Evolutionary conservation across 2,113 vertebrate species (phyloP).

Genomic region (Hystrix cristata): DNA sequence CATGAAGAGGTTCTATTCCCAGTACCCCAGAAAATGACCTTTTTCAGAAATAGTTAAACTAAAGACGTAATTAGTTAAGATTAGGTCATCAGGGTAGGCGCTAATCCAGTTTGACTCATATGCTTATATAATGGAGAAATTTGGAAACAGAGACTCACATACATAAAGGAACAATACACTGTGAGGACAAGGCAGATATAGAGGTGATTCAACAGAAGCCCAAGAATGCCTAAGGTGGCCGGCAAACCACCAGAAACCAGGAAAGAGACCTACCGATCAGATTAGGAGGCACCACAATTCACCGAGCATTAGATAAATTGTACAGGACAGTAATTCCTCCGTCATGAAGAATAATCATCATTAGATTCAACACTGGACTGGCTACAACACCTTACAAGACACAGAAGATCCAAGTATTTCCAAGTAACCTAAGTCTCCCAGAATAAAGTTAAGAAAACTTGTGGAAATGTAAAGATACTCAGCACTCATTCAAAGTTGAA

Average conservation of each 20-base stretch:
- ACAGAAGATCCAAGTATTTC: slow-evolving; percentile 24
- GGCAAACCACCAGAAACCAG: background rate
- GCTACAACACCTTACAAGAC: background rate
- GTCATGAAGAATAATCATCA: background rate
- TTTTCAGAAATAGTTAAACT: background rate
- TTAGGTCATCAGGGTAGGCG: background rate
- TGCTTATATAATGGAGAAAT: background rate
- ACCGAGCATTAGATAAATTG: background rate
- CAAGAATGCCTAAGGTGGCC: background rate
- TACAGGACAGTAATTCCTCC: background rate
- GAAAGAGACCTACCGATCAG: background rate
- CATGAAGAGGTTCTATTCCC: background rate
- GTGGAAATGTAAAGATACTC: background rate
- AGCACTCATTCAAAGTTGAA: background rate
- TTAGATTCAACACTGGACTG: background rate
- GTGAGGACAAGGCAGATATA: background rate
- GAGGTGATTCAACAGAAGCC: background rate
- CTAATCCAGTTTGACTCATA: background rate
- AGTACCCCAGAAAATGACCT: background rate
- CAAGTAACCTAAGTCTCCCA: background rate
- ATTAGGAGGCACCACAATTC: background rate
- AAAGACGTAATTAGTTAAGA: background rate
- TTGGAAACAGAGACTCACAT: background rate
- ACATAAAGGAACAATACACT: background rate
- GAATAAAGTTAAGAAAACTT: background rate